Evolutionary conservation across 2,797 vertebrate species (phyloP).

Genomic region (Potorous gilbertii): DNA sequence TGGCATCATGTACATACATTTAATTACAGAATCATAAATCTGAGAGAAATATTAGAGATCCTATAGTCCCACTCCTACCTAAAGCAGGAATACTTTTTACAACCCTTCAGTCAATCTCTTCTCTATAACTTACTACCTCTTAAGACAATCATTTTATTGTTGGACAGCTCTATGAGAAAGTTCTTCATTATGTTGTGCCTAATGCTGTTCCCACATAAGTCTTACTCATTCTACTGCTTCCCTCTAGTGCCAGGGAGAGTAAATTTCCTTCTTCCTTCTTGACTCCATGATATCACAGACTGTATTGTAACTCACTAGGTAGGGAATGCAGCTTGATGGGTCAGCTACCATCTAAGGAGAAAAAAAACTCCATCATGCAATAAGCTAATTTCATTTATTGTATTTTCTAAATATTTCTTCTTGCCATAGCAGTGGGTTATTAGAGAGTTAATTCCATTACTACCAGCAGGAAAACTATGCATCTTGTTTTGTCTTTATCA

Average conservation of each 20-base stretch:
- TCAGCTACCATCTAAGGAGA: neutral
- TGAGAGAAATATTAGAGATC: neutral
- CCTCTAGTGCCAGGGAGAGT: neutral
- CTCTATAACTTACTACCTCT: neutral
- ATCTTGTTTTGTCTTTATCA: neutral
- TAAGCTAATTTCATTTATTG: neutral
- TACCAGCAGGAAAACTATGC: slow-evolving; percentile 11
- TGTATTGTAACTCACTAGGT: neutral
- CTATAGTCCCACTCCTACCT: neutral
- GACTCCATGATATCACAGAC: neutral
- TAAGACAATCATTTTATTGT: neutral
- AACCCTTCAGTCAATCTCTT: neutral
- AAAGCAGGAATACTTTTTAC: neutral
- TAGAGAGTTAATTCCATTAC: neutral
- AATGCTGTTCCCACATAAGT: neutral
- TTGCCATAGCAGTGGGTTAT: neutral
- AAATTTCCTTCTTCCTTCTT: neutral
- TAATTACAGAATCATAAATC: neutral
- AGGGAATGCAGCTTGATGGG: neutral
- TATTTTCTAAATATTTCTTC: neutral
- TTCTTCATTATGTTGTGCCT: neutral
- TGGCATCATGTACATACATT: neutral
- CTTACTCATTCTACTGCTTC: neutral
- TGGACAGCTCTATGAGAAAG: neutral
- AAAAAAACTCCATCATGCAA: neutral